A percentile compares a stretch with the other conserved stretches of the same genome.
Evolutionary conservation across 2,797 vertebrate species (phyloP).

Genomic region (Varecia variegata): DNA sequence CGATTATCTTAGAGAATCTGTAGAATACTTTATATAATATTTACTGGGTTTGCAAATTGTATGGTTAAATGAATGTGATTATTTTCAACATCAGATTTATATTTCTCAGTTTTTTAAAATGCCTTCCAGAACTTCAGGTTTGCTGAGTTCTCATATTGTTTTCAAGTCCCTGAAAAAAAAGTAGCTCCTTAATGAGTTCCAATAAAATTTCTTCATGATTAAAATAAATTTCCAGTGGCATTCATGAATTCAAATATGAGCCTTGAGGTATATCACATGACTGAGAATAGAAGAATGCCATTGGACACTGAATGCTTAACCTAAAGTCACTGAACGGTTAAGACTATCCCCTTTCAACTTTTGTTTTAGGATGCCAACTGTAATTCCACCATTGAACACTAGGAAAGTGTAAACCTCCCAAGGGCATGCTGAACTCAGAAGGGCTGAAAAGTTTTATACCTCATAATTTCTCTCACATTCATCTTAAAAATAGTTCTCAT

Average conservation of each 20-base stretch:
- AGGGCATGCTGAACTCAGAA: not conserved
- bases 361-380: not conserved
- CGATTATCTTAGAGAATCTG: not conserved
- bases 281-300: not conserved
- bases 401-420: not conserved
- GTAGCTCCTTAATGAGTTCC: not conserved
- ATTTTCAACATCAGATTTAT: not conserved
- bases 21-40: not conserved
- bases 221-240: not conserved
- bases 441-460: not conserved
- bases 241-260: not conserved
- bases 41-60: not conserved
- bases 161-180: not conserved
- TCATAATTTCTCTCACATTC: not conserved
- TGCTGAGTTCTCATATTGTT: not conserved
- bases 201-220: not conserved
- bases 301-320: not conserved
- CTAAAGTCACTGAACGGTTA: not conserved
- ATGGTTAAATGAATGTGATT: not conserved
- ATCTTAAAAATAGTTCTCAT: slow-evolving; percentile 25
- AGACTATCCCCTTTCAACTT: not conserved
- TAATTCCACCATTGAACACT: not conserved
- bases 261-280: not conserved
- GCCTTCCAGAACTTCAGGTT: slow-evolving; percentile 44
- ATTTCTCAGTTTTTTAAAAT: not conserved